Evolutionary conservation across 2,888 invertebrate genomes (phyloP), one percentile per base, ranked within the genome.

Genomic region (Hyppa rectilinea): DNA sequence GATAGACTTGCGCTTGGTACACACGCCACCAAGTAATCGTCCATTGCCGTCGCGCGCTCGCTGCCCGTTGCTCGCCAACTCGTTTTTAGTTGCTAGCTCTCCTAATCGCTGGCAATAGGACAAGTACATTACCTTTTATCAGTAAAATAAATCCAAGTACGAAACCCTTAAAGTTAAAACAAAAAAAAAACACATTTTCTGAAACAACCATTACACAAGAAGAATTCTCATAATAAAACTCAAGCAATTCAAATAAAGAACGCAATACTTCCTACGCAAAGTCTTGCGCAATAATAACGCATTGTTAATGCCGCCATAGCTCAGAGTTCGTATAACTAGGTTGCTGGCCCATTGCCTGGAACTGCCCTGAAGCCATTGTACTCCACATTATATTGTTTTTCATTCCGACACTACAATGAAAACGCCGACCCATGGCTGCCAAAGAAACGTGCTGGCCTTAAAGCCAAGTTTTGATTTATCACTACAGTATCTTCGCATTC

Each of bases 391-490:
- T 80, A 72, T 76, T 76, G 81, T 79, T 80, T 78, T 79, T 80
- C 71, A 59, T 60, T 76, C 56, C 61, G 9, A 47, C 60, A 71
- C 31, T 40, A 66, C 72, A 61, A 76, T 72, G 64, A 76, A 68
- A 65, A 49, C 47, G 63, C 50, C 52, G 26, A 50, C 66, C 78
- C 12, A 72, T 72, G 60, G 31, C 53, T 76, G 78, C 78, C 78
- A 80, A 76, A 80, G 76, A 71, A 78, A 67, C 31, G 49, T 52
- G 53, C 64, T 56, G 17, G 56, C 23, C 26, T 76, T 63, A 38
- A 64, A 76, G 76, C 80, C 81, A 76, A 79, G 60, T 72, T 80
- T 76, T 79, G 80, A 79, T 79, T 80, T 79, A 80, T 80, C 36
- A 29, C 40, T 17, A 50, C 49, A 63, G 52, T 58, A 64, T 80